Percentiles rank a stretch among this genome's conserved stretches.
phyloP scores from a whole-genome alignment of 2,797 vertebrate species.

The Syngnathus acus region DNA sequence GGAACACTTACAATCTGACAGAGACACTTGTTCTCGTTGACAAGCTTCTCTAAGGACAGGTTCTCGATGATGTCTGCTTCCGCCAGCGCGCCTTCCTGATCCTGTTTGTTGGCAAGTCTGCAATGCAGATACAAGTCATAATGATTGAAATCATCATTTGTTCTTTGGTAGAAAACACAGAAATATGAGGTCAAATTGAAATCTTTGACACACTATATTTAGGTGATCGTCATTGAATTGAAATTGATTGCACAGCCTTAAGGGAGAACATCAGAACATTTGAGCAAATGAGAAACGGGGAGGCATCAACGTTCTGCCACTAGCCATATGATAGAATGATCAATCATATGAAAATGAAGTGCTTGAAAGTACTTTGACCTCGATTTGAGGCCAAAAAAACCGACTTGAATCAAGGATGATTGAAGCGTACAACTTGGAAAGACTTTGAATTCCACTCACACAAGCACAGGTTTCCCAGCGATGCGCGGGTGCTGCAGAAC shows the following conservation, averaged over 20 bases:
- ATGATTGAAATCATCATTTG: no score
- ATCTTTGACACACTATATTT: no score
- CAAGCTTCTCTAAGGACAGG: constrained; percentile 86
- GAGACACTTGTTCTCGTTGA: constrained; percentile 90
- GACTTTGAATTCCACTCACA: constrained; percentile 65
- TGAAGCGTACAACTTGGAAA: not conserved
- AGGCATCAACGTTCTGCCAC: no score
- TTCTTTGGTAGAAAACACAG: no score
- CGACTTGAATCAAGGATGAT: not conserved
- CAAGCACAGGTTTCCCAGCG: constrained; percentile 81
- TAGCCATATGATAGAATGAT: no score
- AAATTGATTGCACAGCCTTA: no score
- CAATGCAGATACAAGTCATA: constrained; percentile 10
- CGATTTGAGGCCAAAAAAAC: not conserved
- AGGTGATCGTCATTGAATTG: no score
- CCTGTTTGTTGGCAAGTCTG: constrained; percentile 93
- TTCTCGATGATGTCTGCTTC: constrained; percentile 90
- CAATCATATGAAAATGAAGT: no score
- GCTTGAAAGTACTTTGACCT: no score
- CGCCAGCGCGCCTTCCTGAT: constrained; percentile 84
- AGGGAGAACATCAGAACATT: no score
- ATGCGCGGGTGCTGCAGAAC: constrained; percentile 79
- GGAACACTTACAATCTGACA: constrained; percentile 88
- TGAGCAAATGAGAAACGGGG: no score
- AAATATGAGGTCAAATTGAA: no score